Evolutionary conservation across 2,113 vertebrate genomes (phyloP).

Genomic region (Mus pahari): DNA sequence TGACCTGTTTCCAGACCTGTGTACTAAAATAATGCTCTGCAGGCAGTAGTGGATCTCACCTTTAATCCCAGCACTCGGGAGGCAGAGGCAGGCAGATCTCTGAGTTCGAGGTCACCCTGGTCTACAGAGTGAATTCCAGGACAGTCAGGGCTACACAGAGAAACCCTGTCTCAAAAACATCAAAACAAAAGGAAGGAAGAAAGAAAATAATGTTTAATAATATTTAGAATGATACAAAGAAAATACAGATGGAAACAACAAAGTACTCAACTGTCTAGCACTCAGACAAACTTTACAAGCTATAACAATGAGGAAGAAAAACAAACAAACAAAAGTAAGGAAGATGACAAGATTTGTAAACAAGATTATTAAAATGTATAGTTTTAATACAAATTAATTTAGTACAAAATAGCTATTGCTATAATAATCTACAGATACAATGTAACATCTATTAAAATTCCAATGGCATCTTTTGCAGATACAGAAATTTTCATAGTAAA

Average conservation of each 20-base stretch:
- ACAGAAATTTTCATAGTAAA: not conserved
- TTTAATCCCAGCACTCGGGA: not conserved
- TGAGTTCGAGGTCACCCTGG: not conserved
- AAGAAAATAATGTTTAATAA: not conserved
- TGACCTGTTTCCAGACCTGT: not conserved
- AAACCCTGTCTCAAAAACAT: not conserved
- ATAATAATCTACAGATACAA: not conserved
- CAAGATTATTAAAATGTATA: not conserved
- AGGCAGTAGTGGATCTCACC: not conserved
- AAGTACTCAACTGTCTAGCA: not conserved
- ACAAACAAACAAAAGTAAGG: not conserved
- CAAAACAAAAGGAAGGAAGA: not conserved
- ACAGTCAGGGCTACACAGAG: not conserved
- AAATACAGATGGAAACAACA: not conserved
- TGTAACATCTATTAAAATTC: not conserved
- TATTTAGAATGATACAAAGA: not conserved
- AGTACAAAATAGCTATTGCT: not conserved
- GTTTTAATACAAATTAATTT: not conserved
- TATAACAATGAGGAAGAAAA: no score
- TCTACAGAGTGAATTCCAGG: not conserved
- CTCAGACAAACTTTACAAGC: not conserved
- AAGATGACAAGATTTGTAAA: not conserved
- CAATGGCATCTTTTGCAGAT: not conserved
- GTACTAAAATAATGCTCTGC: not conserved
- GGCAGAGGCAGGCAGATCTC: not conserved